phyloP scores from a whole-genome alignment of 37 sponge, comb jelly and placozoan genomes.

The Haliclona indistincta region DNA sequence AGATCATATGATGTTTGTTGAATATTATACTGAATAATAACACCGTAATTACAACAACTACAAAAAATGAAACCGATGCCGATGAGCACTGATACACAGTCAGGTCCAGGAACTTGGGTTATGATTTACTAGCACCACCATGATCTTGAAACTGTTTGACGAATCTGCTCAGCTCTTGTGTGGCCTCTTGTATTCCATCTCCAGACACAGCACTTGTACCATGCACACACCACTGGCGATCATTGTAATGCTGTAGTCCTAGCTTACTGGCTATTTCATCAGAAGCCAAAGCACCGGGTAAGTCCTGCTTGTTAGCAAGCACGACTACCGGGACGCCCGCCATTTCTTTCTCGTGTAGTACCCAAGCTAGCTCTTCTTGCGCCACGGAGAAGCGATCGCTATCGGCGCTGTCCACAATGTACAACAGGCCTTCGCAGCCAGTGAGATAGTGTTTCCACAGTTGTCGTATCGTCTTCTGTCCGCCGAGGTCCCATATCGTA shows the following conservation, averaged over 20 bases:
- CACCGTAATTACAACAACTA: not conserved
- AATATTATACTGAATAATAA: too few species aligned
- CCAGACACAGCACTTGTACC: constrained; percentile 81
- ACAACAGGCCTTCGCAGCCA: constrained; percentile 22
- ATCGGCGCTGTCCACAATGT: constrained; percentile 23
- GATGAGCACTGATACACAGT: not conserved
- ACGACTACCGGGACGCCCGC: constrained; percentile 76
- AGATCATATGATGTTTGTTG: too few species aligned
- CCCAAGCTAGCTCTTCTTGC: constrained; percentile 49
- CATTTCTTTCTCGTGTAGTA: constrained; percentile 69
- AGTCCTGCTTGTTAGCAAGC: constrained; percentile 91
- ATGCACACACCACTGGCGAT: constrained; percentile 83
- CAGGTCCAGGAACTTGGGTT: not conserved
- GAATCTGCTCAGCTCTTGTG: constrained; percentile 62
- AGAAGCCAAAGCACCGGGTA: constrained; percentile 60
- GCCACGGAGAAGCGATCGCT: constrained; percentile 41
- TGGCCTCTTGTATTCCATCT: constrained; percentile 74
- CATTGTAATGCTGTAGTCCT: constrained; percentile 47
- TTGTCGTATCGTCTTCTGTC: constrained; percentile 54
- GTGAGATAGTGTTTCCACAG: constrained; percentile 63
- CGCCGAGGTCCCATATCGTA: constrained; percentile 71
- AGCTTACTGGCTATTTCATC: constrained; percentile 63
- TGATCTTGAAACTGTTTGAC: constrained; percentile 71
- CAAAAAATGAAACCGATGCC: not conserved
- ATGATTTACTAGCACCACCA: too few species aligned